Base-by-base conservation (phyloP, 2,113 vertebrate species). In the Microcebus murinus region DNA sequence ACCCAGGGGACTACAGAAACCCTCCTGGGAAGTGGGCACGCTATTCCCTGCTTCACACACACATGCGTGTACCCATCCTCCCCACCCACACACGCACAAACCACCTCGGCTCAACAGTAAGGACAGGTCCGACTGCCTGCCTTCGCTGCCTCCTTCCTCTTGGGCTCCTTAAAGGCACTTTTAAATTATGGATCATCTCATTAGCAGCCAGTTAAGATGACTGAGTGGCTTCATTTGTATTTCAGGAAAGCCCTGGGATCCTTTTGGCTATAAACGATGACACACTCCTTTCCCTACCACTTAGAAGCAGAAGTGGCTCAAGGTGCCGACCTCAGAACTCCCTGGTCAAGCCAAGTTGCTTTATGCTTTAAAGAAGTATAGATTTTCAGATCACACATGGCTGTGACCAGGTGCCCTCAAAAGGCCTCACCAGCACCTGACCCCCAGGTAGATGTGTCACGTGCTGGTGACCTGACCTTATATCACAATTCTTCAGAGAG, bases 171-270 rank as follows among this genome's bases (percentile, higher is more conserved):
- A 74, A 89, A 94, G 68, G 42, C 48, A n/a, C 36, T 91, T 83
- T 83, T 83, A 89, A 95, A 97, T 96, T 92, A 93, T 94, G 68
- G 34, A 96, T 91, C 7, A 2, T 36, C 76, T 97, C 87, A 81
- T 93, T 94, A 85, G 84, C 17, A 67, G 61, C 48, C 95, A 83
- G 57, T 98, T 92, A 94, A 95, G 91, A 93, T 94, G 97, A 96
- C 45, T 15, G 82, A 97, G 79, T 89, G n/a, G 29, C 50, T 96
- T 94, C 92, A 71, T 93, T 68, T 61, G 29, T 68, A 96, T 79
- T 86, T 95, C 45, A 96, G 67, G 94, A 57, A 42, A 92, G 71
- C 55, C 34, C 59, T 77, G 59, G 76, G 67, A 90, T 85, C 45
- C 25, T 85, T 52, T 81, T 20, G 36, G 68, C 59, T 67, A 17